Percentiles rank a stretch among this genome's conserved stretches.
These are phyloP conservation scores for Diplogasteroides magnus DNA, from an alignment of 1,140 invertebrate species.

Conservation along the genomic window DNA sequence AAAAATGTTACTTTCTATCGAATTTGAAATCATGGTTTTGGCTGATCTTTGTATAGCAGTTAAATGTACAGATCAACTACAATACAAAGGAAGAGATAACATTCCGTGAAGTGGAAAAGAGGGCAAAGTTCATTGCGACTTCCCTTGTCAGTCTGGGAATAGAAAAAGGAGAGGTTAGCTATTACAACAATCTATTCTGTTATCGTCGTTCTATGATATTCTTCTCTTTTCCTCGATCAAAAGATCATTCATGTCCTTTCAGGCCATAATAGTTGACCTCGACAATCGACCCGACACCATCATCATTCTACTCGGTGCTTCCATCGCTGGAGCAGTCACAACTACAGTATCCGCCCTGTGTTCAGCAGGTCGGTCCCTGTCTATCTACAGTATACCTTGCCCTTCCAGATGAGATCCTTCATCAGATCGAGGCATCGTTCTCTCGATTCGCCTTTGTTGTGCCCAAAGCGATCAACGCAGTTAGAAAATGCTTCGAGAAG, in stretches of 20 bases:
- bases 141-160: conserved; percentile 1
- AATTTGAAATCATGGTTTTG: too few relatives aligned
- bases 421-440: conserved; percentile 4
- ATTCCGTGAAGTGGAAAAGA: conserved; percentile 2
- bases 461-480: not conserved
- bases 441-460: conserved; percentile 13
- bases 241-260: not conserved
- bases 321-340: conserved; percentile 11
- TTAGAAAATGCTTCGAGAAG: conserved; percentile 3
- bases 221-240: not conserved
- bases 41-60: not conserved
- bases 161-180: conserved; percentile 18
- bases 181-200: too few relatives aligned
- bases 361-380: conserved; percentile 4
- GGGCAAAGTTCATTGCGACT: conserved; percentile 5
- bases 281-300: conserved; percentile 11
- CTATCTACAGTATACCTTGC: not conserved
- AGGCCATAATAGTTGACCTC: not conserved
- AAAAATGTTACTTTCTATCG: too few relatives aligned
- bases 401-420: conserved; percentile 5
- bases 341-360: not conserved
- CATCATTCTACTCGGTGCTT: conserved; percentile 5
- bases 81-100: not conserved
- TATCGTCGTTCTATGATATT: not conserved
- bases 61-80: conserved; percentile 10